These are phyloP conservation scores for Asteroscopus sphinx DNA, from an alignment of 2,888 invertebrate species.

Conservation along the genomic window DNA sequence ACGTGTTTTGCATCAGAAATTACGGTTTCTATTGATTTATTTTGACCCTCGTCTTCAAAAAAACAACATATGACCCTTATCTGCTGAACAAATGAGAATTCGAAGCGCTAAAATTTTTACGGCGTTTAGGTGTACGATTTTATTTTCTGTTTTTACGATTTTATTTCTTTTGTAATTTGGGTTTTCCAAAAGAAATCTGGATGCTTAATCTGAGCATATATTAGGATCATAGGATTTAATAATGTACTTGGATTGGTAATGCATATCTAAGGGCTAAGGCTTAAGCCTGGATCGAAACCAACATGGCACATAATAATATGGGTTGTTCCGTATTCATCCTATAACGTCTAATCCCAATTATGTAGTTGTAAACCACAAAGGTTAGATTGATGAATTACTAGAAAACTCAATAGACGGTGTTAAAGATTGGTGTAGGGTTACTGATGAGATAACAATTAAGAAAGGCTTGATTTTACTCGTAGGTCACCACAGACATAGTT, in stretches of 20 bases:
- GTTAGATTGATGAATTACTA: no score
- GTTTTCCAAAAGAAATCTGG: constrained; percentile 3
- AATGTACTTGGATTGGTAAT: no score
- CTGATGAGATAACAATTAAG: no score
- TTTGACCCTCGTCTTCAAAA: constrained; percentile 29
- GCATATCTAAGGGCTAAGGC: no score
- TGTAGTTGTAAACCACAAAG: no score
- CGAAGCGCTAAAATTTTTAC: constrained; percentile 41
- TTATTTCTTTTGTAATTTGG: constrained; percentile 32
- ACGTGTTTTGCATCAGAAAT: constrained; percentile 53
- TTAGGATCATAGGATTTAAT: no score
- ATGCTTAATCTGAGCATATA: not conserved
- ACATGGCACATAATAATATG: not conserved
- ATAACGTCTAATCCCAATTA: no score
- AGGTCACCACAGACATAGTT: no score
- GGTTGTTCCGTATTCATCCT: no score
- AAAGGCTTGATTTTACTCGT: no score
- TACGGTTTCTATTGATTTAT: constrained; percentile 45
- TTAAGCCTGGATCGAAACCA: not conserved
- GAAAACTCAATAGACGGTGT: no score
- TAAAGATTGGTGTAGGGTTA: no score
- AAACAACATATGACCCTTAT: constrained; percentile 34
- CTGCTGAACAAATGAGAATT: constrained; percentile 33
- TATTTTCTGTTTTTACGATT: constrained; percentile 18
- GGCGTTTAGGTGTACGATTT: constrained; percentile 24